A percentile compares a stretch with the other conserved stretches of the same genome.
phyloP scores from a whole-genome alignment of 2,797 vertebrate genomes.

The Chlorospingus semifuscus region DNA sequence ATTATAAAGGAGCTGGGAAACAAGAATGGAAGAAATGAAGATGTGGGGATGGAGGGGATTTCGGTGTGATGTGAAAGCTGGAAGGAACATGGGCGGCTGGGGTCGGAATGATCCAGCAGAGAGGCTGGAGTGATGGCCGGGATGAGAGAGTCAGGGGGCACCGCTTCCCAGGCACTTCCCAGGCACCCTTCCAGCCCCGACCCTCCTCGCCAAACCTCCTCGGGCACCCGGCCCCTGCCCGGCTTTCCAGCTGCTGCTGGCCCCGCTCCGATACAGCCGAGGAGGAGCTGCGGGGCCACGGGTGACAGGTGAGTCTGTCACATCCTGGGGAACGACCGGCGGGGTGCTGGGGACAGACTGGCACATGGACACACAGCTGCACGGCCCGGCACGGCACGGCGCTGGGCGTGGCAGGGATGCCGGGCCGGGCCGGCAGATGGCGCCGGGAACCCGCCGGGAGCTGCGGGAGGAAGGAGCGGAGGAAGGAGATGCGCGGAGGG shows the following conservation, averaged over 20 bases:
- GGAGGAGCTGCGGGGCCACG: not conserved
- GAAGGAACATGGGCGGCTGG: not conserved
- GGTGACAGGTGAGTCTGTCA: not conserved
- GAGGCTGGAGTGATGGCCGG: not conserved
- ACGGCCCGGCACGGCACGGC: not conserved
- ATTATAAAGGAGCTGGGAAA: not conserved
- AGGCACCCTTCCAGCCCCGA: not conserved
- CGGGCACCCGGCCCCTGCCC: too few species aligned
- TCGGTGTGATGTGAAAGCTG: accelerated
- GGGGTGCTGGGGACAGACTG: not conserved
- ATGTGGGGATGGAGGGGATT: accelerated
- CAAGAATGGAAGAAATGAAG: not conserved
- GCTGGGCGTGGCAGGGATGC: not conserved
- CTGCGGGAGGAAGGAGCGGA: not conserved
- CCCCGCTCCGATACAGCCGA: not conserved
- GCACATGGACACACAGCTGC: not conserved
- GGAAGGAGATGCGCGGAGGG: too few species aligned
- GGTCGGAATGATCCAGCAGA: not conserved
- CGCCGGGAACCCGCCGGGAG: not conserved
- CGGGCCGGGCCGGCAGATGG: not conserved
- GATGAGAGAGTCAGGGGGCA: not conserved
- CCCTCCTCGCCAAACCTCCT: too few species aligned
- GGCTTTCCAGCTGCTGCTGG: not conserved
- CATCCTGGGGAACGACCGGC: not conserved
- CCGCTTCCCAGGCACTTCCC: not conserved